A percentile compares a stretch with the other conserved stretches of the same genome.
Evolutionary conservation across 2,113 vertebrate species (phyloP).

Genomic region (Nothobranchius furzeri): DNA sequence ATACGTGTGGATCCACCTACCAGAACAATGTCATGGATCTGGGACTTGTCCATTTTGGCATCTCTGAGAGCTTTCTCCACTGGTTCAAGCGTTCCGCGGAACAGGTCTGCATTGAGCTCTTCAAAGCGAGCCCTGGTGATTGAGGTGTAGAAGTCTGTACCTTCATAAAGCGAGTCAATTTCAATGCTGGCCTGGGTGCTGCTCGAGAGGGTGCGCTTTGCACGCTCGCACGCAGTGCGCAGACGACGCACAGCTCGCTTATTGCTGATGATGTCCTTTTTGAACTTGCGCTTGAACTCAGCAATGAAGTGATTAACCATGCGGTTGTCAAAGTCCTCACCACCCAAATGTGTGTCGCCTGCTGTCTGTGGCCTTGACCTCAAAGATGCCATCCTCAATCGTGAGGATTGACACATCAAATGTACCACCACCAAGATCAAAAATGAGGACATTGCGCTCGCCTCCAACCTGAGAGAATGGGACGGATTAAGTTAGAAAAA

Average conservation of each 20-base stretch:
- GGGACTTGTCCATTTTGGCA: slow-evolving; percentile 88
- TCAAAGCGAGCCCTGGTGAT: slow-evolving; percentile 91
- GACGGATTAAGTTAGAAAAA: slow-evolving; percentile 1
- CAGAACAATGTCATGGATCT: slow-evolving; percentile 90
- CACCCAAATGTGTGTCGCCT: slow-evolving; percentile 90
- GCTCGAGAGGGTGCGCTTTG: slow-evolving; percentile 91
- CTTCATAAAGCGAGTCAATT: slow-evolving; percentile 90
- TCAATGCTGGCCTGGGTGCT: slow-evolving; percentile 92
- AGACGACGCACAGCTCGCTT: slow-evolving; percentile 88
- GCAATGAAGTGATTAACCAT: slow-evolving; percentile 89
- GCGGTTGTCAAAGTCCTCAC: slow-evolving; percentile 91
- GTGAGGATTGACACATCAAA: slow-evolving; percentile 92
- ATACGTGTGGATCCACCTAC: slow-evolving; percentile 94
- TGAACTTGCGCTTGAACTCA: slow-evolving; percentile 92
- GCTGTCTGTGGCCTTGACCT: slow-evolving; percentile 92
- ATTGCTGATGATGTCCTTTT: slow-evolving; percentile 89
- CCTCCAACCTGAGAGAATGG: slow-evolving; percentile 77
- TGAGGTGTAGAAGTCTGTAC: slow-evolving; percentile 90
- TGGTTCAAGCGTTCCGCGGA: slow-evolving; percentile 89
- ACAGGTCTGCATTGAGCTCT: slow-evolving; percentile 90
- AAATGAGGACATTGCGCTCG: slow-evolving; percentile 90
- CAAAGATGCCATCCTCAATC: slow-evolving; percentile 94
- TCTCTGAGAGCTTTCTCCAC: slow-evolving; percentile 90
- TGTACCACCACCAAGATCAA: slow-evolving; percentile 90
- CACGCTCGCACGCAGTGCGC: slow-evolving; percentile 88